Base-by-base conservation (phyloP, 2,888 invertebrate genomes). In the Apamea sordens region DNA sequence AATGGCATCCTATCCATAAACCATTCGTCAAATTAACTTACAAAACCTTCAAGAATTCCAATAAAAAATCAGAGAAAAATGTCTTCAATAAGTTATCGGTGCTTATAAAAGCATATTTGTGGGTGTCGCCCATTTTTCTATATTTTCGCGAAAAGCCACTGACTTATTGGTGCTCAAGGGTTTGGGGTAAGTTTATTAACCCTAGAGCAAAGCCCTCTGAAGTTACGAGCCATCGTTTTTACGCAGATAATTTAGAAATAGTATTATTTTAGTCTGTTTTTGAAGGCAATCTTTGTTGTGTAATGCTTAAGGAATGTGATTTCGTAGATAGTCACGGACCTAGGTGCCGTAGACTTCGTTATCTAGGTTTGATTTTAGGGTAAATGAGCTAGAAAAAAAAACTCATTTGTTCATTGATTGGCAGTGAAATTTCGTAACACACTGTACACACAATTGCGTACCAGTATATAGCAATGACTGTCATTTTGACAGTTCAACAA, bases 101-200 rank as follows among this genome's bases (percentile, higher is more conserved):
- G 32, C 67, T 63, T 59, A 32, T 41, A 63, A 53, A 67, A 56
- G 4, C 32, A 63, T 50, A 47, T 79, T 70, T 10, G 28, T 47
- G 28, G 53, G n/a, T 44, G 64, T 74, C 61, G n/a, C 50, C 69
- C 71, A 87, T 82, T 76, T 84, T 69, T 84, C 78, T 78, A 85
- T 85, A 86, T 85, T 88, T 76, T 85, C 76, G 77, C 76, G 68
- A 76, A 76, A 82, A 81, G 84, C 63, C 79, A 82, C 21, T 80
- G 80, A 85, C 83, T 82, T 78, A 75, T 36, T 69, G 71, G 28
- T 70, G 15, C 79, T 44, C 59, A 65, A 79, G 70, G 84, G 79
- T 76, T 85, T 18, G 32, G 65, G 70, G 36, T 69, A 80, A 84
- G 88, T 88, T 88, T 89, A 86, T 89, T 78, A 79, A 86, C 85